Evolutionary conservation across 2,113 vertebrate genomes (phyloP).

Genomic region (Typhlomys cinereus): DNA sequence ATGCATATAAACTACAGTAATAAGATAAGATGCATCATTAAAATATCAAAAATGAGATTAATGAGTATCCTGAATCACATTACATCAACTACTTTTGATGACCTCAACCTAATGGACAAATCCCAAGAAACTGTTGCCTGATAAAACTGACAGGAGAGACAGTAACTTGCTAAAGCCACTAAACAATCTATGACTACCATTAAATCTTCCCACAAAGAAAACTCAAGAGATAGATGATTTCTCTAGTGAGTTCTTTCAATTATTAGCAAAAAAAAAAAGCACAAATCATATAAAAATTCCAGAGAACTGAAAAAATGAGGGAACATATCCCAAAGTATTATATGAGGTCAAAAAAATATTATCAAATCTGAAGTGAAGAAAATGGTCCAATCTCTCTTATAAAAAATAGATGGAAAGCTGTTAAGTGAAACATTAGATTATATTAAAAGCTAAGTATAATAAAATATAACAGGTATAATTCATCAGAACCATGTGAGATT

Average conservation of each 20-base stretch:
- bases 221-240: not conserved
- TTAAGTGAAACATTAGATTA: not conserved
- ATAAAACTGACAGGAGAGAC: not conserved
- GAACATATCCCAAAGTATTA: not conserved
- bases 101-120: not conserved
- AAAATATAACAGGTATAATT: not conserved
- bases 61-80: not conserved
- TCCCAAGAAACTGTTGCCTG: not conserved
- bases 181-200: not conserved
- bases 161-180: not conserved
- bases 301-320: not conserved
- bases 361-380: not conserved
- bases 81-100: not conserved
- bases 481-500: not conserved
- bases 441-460: not conserved
- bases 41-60: not conserved
- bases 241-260: not conserved
- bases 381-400: not conserved
- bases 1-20: not conserved
- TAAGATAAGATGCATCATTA: not conserved
- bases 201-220: not conserved
- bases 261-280: slow-evolving; percentile 25
- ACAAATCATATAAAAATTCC: not conserved
- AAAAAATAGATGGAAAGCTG: not conserved
- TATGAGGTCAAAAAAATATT: not conserved